These are phyloP conservation scores for Notothenia coriiceps DNA, from an alignment of 2,113 vertebrate species.

Conservation along the genomic window DNA sequence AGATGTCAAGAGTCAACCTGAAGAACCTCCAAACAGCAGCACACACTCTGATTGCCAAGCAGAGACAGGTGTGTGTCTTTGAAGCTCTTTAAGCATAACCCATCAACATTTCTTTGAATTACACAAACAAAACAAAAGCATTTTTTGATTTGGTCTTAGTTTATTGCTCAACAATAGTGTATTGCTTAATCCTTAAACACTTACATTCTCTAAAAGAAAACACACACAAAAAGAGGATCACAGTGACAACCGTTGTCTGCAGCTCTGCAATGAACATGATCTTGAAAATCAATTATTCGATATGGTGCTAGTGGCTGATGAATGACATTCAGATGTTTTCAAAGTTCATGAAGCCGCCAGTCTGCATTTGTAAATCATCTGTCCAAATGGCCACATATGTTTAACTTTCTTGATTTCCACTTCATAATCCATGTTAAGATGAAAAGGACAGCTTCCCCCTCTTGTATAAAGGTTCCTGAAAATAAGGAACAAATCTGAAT, in stretches of 20 bases:
- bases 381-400: not conserved
- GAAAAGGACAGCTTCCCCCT: constrained; percentile 34
- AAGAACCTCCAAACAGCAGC: not conserved
- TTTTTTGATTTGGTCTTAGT: not conserved
- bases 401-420: not conserved
- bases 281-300: not conserved
- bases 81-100: not conserved
- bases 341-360: not conserved
- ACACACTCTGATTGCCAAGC: constrained; percentile 62
- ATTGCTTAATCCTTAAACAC: not conserved
- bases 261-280: not conserved
- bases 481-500: constrained; percentile 3
- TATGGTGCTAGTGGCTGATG: not conserved
- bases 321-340: not conserved
- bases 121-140: not conserved
- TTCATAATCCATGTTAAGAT: constrained; percentile 15
- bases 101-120: rapidly evolving
- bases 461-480: constrained; percentile 69
- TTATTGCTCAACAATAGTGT: constrained; percentile 23
- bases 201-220: not conserved
- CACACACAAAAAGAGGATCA: not conserved
- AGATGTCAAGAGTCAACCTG: not conserved
- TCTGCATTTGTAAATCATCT: not conserved
- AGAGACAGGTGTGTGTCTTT: constrained; percentile 61
- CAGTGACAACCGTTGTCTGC: constrained; percentile 61